Evolutionary conservation across 92 coral and sea anemone species (phyloP), one percentile per base, ranked within the genome.

Genomic region (Parazoanthus swiftii): DNA sequence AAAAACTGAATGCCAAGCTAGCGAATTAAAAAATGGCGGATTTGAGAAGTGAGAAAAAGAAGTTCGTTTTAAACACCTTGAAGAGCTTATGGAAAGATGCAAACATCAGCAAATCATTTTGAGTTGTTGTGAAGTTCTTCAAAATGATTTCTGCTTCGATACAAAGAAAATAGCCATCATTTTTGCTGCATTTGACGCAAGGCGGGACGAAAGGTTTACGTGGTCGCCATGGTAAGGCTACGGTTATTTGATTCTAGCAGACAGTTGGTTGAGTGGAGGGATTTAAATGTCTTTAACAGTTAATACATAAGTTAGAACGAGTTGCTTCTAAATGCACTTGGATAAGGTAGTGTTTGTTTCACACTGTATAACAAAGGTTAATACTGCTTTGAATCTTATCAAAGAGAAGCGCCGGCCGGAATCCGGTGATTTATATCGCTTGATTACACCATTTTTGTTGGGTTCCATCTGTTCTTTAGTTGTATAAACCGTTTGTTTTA

Each of bases 181-280:
- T 71, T 68, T 36, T 16, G 77, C 21, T 83, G 79, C 65, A 9
- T 71, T 83, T 71, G 63, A 70, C 54, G 78, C 35, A 58, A 70
- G 86, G 76, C 76, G 38, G 59, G 76, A 82, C 51, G 87, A 46
- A 83, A 72, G 79, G 87, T 84, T 84, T 84, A 84, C 77, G 16
- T 84, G 87, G 87, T 84, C 87, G 87, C 77, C 87, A 84, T 84
- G 87, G 87, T 84, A 84, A 84, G 87, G 37, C 21, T 46, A 16
- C 86, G 59, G 77, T 29, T 82, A 33, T 54, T 80, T 56, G 23
- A 15, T 58, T 58, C 66, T 58, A 23, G 66, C 70, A 20, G 25
- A 26, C 70, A 21, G 26, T 63, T 63, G 70, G n/a, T 18, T 20
- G 70, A 63, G 25, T 0, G 5, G n/a, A 20, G 21, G 16, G 26